phyloP scores from a whole-genome alignment of 2,113 vertebrate genomes.

The Campylomormyrus numenius region DNA sequence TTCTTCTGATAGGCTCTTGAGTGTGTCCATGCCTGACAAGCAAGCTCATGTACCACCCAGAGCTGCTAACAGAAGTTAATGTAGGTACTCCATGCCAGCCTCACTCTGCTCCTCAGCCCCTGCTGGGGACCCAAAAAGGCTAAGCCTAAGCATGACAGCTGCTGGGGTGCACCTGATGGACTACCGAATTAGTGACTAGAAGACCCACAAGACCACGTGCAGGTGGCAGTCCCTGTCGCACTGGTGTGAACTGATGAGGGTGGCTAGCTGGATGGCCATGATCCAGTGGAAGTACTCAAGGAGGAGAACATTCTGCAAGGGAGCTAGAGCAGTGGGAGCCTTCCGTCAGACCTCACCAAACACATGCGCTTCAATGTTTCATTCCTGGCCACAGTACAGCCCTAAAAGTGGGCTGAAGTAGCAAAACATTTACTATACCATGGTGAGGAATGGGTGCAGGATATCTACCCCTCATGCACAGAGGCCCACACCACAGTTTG shows the following conservation, averaged over 20 bases:
- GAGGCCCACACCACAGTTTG: background rate
- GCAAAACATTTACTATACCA: background rate
- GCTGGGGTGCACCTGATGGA: background rate
- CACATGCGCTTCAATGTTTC: background rate
- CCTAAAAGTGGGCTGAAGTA: too few species aligned
- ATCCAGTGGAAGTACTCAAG: background rate
- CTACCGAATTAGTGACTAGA: background rate
- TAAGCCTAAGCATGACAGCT: background rate
- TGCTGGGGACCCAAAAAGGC: background rate
- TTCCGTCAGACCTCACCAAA: background rate
- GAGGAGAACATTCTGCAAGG: background rate
- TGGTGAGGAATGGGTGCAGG: background rate
- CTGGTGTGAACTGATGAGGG: background rate
- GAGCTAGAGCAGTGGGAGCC: background rate
- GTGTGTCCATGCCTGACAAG: background rate
- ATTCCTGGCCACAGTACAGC: background rate
- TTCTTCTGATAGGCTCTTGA: background rate
- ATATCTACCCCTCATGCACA: background rate
- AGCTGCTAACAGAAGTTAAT: background rate
- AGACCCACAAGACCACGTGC: background rate
- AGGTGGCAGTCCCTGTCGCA: background rate
- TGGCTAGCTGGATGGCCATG: background rate
- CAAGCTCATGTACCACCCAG: background rate
- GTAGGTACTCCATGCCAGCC: background rate
- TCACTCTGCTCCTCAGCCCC: background rate